Conservation (phyloP, 2,888 invertebrate species). For the Cyaniris semiargus region DNA sequence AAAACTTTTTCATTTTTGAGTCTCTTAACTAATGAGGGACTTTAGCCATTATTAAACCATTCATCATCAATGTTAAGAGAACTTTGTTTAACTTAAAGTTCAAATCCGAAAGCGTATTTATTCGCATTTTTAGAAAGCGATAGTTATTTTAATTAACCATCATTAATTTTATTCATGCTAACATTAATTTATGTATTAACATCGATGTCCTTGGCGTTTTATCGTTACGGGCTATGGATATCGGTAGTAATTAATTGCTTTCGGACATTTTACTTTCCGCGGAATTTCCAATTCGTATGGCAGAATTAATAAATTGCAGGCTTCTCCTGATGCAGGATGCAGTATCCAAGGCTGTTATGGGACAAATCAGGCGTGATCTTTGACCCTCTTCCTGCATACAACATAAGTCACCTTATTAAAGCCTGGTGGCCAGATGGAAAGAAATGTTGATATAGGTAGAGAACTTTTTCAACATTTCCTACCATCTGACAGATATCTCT, state of each 20-base stretch:
- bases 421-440: too few relatives aligned
- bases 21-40: too few relatives aligned
- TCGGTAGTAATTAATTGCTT: not conserved
- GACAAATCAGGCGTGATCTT: not conserved
- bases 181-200: not conserved
- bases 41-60: too few relatives aligned
- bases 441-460: too few relatives aligned
- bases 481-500: too few relatives aligned
- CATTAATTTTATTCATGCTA: not conserved
- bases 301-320: not conserved
- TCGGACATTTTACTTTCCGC: not conserved
- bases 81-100: not conserved
- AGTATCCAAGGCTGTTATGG: not conserved
- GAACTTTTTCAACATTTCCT: not conserved
- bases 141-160: not conserved
- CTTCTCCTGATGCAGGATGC: not conserved
- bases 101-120: not conserved
- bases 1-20: too few relatives aligned
- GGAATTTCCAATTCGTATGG: not conserved
- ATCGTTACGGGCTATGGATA: not conserved
- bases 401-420: too few relatives aligned
- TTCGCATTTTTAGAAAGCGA: not conserved
- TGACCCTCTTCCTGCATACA: not conserved
- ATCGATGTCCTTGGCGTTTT: not conserved
- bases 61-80: too few relatives aligned